These are phyloP conservation scores for Labeo rohita DNA, from an alignment of 2,113 vertebrate species.

Conservation along the genomic window DNA sequence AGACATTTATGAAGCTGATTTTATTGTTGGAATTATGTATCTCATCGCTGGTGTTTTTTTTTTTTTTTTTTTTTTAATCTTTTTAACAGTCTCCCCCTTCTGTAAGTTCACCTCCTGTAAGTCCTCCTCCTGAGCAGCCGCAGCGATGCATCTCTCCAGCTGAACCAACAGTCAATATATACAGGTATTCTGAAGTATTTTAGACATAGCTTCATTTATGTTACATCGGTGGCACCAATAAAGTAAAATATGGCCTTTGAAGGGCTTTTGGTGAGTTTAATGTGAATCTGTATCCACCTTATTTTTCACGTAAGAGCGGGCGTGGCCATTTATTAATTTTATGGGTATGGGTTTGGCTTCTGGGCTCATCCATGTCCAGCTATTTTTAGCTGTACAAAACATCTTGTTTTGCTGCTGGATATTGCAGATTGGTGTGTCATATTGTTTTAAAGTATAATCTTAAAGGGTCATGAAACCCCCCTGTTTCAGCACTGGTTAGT, in stretches of 20 bases:
- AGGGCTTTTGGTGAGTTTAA: background rate
- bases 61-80: too few relatives aligned
- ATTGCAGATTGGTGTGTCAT: too few relatives aligned
- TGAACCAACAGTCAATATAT: background rate
- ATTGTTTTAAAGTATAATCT: too few relatives aligned
- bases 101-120: background rate
- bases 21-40: background rate
- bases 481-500: too few relatives aligned
- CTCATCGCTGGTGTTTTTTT: background rate
- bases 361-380: too few relatives aligned
- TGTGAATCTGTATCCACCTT: background rate
- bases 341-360: too few relatives aligned
- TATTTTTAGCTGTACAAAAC: too few relatives aligned
- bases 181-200: slow-evolving; percentile 3
- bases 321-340: too few relatives aligned
- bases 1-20: background rate
- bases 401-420: too few relatives aligned
- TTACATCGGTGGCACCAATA: background rate
- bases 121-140: background rate
- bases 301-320: too few relatives aligned
- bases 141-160: slow-evolving; percentile 20
- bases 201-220: background rate
- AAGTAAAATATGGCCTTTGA: background rate
- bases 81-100: background rate
- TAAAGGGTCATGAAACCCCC: too few relatives aligned